phyloP scores from a whole-genome alignment of 2,888 invertebrate genomes.

The Horisme vitalbata region DNA sequence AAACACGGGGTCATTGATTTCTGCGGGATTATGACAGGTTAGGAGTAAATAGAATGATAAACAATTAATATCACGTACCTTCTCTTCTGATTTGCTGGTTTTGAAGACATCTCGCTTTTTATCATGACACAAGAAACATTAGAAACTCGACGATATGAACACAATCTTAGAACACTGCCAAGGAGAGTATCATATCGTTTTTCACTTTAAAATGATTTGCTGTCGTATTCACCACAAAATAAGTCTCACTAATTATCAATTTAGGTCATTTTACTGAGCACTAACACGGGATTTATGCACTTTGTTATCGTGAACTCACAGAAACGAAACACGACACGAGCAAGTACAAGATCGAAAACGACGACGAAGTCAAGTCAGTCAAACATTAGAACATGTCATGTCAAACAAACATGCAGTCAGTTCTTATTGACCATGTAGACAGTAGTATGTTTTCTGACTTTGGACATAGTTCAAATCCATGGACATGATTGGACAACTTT shows the following conservation, averaged over 20 bases:
- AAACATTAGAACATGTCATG: too few relatives aligned
- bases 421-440: too few relatives aligned
- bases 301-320: slow-evolving; percentile 72
- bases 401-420: too few relatives aligned
- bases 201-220: slow-evolving; percentile 57
- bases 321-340: too few relatives aligned
- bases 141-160: slow-evolving; percentile 75
- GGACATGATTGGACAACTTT: too few relatives aligned
- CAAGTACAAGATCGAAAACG: slow-evolving; percentile 33
- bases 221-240: slow-evolving; percentile 53
- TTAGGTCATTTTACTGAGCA: slow-evolving; percentile 77
- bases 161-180: slow-evolving; percentile 83
- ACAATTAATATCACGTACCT: slow-evolving; percentile 77
- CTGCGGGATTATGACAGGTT: slow-evolving; percentile 21
- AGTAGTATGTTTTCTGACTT: too few relatives aligned
- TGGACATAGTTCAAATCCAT: too few relatives aligned
- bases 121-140: slow-evolving; percentile 63
- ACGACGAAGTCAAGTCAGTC: too few relatives aligned
- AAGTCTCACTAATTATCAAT: slow-evolving; percentile 67
- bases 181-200: slow-evolving; percentile 82
- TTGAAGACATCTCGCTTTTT: slow-evolving; percentile 73
- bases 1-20: slow-evolving; percentile 3
- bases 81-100: slow-evolving; percentile 86
- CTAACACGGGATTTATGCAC: slow-evolving; percentile 69
- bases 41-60: slow-evolving; percentile 23